Percentiles rank a stretch among this genome's conserved stretches.
phyloP scores from a whole-genome alignment of 2,113 vertebrate genomes.

The Ptychochromis oligacanthus region DNA sequence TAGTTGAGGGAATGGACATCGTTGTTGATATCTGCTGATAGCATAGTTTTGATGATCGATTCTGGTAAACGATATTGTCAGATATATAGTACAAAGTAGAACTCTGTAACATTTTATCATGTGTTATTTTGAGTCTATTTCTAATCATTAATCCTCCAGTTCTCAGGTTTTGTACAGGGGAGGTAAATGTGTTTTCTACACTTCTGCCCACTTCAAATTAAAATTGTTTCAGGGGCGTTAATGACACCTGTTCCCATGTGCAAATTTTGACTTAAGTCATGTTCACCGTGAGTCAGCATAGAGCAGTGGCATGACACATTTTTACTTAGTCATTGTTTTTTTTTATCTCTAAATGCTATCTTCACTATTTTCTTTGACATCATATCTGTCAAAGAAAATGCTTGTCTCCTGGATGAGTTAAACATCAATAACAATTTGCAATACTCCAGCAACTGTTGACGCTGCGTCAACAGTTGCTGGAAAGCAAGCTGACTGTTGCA shows the following conservation, averaged over 20 bases:
- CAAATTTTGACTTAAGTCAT: too few species aligned
- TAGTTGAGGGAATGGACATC: background rate
- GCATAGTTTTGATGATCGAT: background rate
- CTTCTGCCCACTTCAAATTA: background rate
- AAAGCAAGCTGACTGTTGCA: background rate
- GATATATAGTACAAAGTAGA: background rate
- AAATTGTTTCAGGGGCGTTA: background rate
- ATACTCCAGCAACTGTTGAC: background rate
- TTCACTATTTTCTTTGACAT: background rate
- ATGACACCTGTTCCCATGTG: background rate
- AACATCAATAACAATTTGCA: background rate
- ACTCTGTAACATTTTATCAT: background rate
- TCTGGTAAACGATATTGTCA: background rate
- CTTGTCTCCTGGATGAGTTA: background rate
- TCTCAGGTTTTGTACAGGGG: background rate
- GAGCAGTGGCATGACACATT: background rate
- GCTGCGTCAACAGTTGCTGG: background rate
- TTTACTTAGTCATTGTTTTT: background rate
- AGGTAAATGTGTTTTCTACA: background rate
- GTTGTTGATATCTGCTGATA: background rate
- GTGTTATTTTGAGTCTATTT: background rate
- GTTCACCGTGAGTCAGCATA: background rate
- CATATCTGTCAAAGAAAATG: background rate
- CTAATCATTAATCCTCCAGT: background rate
- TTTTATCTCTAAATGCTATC: background rate